phyloP scores from a whole-genome alignment of 35 echinoderm and acorn worm genomes.

The Amphiura filiformis region DNA sequence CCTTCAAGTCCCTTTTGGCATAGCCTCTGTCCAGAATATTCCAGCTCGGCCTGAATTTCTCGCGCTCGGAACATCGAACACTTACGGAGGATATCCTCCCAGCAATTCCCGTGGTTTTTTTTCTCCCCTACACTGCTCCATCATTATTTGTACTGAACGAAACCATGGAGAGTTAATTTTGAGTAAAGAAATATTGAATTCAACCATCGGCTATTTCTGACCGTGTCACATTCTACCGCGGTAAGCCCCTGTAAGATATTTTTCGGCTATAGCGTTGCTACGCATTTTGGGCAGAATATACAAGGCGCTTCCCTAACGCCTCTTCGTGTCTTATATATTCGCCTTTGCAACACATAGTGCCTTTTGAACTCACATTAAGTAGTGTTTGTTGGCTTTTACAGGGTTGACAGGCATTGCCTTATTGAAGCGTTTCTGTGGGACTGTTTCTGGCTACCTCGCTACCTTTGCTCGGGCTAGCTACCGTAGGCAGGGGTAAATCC shows the following conservation, averaged over 20 bases:
- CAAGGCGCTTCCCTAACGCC: background rate
- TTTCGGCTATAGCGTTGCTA: background rate
- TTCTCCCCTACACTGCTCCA: background rate
- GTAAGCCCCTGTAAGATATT: background rate
- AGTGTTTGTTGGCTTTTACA: conserved; percentile 10
- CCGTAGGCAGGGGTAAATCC: conserved; percentile 6
- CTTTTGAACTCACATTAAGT: conserved; percentile 5
- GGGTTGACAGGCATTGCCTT: conserved; percentile 1
- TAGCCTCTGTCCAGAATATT: background rate
- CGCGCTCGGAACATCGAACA: background rate
- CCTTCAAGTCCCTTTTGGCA: background rate
- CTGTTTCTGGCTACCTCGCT: background rate
- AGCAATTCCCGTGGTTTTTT: background rate
- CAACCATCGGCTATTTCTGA: background rate
- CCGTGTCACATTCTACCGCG: conserved; percentile 3
- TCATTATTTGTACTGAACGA: background rate
- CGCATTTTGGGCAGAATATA: background rate
- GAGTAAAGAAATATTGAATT: conserved; percentile 13
- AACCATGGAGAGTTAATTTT: conserved; percentile 2
- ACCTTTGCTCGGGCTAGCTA: background rate
- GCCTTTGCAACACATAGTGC: background rate
- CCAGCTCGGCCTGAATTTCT: background rate
- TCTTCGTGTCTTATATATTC: background rate
- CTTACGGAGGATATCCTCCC: background rate
- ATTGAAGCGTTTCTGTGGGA: background rate